Percentiles rank a stretch among this genome's conserved stretches.
phyloP scores from a whole-genome alignment of 2,797 vertebrate genomes.

The Dryobates pubescens region DNA sequence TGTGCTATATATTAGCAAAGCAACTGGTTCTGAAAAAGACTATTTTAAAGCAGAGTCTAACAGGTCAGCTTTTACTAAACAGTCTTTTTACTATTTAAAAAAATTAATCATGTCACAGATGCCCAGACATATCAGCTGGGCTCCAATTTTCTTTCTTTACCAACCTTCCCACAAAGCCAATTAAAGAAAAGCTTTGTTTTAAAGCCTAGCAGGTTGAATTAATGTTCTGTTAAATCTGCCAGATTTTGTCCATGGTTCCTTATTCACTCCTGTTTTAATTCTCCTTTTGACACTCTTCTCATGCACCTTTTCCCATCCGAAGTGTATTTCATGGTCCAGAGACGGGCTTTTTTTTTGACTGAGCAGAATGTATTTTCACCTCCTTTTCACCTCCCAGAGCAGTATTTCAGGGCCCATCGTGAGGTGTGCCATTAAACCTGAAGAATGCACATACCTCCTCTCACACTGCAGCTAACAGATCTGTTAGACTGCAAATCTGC shows the following conservation, averaged over 20 bases:
- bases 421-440: slow-evolving; percentile 5
- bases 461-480: not conserved
- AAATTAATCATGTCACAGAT: not conserved
- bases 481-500: slow-evolving; percentile 25
- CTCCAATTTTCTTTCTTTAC: not conserved
- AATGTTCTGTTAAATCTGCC: slow-evolving; percentile 58
- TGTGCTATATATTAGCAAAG: not conserved
- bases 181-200: slow-evolving; percentile 23
- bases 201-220: slow-evolving; percentile 40
- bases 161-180: not conserved
- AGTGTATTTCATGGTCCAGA: slow-evolving; percentile 34
- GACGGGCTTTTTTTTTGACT: not conserved
- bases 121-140: not conserved
- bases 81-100: not conserved
- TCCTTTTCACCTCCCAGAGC: slow-evolving; percentile 36
- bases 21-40: not conserved
- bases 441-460: not conserved
- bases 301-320: slow-evolving; percentile 21
- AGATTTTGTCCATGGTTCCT: slow-evolving; percentile 31
- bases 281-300: not conserved
- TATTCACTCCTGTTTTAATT: slow-evolving; percentile 8
- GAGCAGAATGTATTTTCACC: slow-evolving; percentile 14
- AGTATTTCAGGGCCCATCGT: not conserved
- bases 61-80: not conserved
- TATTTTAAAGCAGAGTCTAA: not conserved